Conservation (phyloP, 37 sponge, comb jelly and placozoan genomes). For the Hormiphora californensis region DNA sequence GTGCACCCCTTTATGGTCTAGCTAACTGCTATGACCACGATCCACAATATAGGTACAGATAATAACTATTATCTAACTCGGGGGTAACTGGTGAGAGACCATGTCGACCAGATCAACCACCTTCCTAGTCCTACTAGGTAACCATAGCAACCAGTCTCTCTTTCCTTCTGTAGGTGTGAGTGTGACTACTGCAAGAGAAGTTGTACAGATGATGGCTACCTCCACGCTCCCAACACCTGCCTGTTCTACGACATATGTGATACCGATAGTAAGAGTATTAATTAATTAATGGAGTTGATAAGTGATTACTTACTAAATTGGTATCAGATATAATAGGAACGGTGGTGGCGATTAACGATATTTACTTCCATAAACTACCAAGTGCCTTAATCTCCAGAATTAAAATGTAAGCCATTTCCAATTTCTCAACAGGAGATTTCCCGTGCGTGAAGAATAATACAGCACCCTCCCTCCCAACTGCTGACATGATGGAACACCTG, state of each 20-base stretch:
- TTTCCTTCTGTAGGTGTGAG: background rate
- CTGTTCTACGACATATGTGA: background rate
- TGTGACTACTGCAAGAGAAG: background rate
- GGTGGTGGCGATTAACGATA: too few species aligned
- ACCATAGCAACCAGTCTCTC: too few species aligned
- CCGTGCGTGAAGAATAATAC: background rate
- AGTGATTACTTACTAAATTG: background rate
- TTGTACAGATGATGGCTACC: background rate
- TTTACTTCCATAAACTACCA: too few species aligned
- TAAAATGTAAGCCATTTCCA: too few species aligned
- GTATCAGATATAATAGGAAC: background rate
- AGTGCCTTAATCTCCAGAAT: too few species aligned
- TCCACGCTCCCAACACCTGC: background rate
- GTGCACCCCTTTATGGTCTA: too few species aligned
- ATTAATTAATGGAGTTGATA: background rate
- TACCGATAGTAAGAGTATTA: background rate
- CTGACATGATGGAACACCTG: background rate
- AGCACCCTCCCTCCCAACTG: background rate
- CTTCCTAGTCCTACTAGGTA: too few species aligned
- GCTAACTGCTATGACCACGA: too few species aligned
- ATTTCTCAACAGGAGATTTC: background rate
- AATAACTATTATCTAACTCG: too few species aligned
- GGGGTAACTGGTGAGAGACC: too few species aligned
- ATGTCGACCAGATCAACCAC: too few species aligned
- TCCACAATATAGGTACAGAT: too few species aligned